A percentile compares a stretch with the other conserved stretches of the same genome.
Evolutionary conservation across 2,113 vertebrate genomes (phyloP).

Genomic region (Phaetusa simplex): DNA sequence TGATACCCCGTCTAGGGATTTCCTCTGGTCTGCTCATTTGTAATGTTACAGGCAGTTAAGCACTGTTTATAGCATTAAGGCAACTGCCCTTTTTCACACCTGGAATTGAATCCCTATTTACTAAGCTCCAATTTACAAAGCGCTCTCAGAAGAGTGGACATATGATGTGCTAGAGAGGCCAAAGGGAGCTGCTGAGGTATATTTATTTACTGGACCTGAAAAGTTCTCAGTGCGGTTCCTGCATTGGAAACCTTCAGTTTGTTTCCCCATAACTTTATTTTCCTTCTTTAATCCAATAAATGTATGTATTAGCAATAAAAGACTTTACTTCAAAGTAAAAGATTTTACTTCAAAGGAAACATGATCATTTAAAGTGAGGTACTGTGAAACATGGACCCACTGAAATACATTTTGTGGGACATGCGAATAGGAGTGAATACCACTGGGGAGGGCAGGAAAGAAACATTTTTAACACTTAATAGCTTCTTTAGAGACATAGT

Average conservation of each 20-base stretch:
- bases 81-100: accelerated
- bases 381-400: neutral
- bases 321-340: neutral
- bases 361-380: neutral
- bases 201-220: neutral
- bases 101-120: accelerated
- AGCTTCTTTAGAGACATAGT: neutral
- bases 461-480: neutral
- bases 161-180: neutral
- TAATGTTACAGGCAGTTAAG: accelerated
- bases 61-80: accelerated
- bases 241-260: neutral
- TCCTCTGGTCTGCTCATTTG: accelerated
- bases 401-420: neutral
- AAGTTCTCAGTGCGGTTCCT: neutral
- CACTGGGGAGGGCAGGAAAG: neutral
- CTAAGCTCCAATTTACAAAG: neutral
- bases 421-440: neutral
- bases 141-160: accelerated
- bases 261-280: neutral
- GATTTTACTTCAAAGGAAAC: neutral
- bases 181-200: neutral
- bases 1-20: accelerated
- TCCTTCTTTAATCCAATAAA: neutral
- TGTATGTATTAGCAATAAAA: neutral